These are phyloP conservation scores for Leucophenga montana DNA, from an alignment of 2,888 invertebrate genomes.

Conservation along the genomic window DNA sequence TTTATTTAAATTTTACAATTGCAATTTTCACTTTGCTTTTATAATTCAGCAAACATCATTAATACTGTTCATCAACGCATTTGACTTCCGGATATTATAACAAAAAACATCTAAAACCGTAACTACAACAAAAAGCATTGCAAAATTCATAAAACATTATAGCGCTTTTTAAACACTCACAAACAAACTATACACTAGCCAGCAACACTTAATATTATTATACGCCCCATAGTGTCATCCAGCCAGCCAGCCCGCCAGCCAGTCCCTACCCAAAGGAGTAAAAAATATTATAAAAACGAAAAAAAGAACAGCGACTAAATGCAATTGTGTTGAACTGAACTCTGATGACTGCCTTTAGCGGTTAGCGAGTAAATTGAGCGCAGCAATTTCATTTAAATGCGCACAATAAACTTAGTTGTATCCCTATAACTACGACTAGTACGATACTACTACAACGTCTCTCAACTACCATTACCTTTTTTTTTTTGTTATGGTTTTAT, in stretches of 20 bases:
- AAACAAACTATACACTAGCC: not conserved
- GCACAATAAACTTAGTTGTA: constrained; percentile 63
- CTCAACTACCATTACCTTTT: too few species aligned
- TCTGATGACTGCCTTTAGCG: constrained; percentile 52
- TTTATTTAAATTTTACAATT: too few species aligned
- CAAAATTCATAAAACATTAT: constrained; percentile 14
- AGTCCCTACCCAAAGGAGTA: not conserved
- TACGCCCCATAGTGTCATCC: not conserved
- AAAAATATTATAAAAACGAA: not conserved
- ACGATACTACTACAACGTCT: not conserved
- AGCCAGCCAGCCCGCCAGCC: not conserved
- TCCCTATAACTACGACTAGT: not conserved
- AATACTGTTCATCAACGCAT: not conserved
- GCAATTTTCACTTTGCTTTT: too few species aligned
- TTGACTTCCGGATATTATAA: not conserved
- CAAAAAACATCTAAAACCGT: not conserved
- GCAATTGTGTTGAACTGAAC: not conserved
- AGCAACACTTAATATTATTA: constrained; percentile 1
- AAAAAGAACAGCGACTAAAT: not conserved
- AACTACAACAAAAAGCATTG: not conserved
- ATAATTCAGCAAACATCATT: too few species aligned
- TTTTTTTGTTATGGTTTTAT: too few species aligned
- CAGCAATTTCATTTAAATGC: constrained; percentile 66
- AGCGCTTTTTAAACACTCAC: not conserved
- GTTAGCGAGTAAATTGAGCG: constrained; percentile 63